A percentile compares a stretch with the other conserved stretches of the same genome.
Conservation (phyloP, 1,140 invertebrate genomes). For the Gerris buenoi region DNA sequence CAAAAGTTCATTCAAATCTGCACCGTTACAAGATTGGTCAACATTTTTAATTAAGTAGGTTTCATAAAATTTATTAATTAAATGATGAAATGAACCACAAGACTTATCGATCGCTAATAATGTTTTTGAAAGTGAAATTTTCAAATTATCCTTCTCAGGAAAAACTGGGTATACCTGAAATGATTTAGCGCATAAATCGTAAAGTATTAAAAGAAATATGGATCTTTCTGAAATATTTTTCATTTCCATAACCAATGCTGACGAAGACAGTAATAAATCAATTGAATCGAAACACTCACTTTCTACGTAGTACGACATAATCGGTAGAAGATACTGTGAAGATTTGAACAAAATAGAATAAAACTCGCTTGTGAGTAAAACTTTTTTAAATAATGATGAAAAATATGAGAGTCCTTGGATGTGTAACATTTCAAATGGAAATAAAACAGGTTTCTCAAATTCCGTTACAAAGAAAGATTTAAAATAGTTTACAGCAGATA, state of each 20-base stretch:
- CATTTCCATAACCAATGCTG: background rate
- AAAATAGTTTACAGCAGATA: background rate
- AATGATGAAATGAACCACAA: background rate
- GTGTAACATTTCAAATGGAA: background rate
- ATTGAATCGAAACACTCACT: background rate
- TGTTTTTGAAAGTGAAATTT: background rate
- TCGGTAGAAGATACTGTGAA: background rate
- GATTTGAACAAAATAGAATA: background rate
- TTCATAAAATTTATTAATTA: background rate
- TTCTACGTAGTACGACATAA: background rate
- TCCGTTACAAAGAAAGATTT: background rate
- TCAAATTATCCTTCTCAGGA: background rate
- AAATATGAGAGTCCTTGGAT: background rate
- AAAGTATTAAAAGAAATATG: background rate
- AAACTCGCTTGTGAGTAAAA: background rate
- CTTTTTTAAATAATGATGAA: background rate
- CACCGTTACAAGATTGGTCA: background rate
- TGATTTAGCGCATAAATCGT: background rate
- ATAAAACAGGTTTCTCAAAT: background rate
- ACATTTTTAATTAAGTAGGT: background rate
- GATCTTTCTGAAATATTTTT: background rate
- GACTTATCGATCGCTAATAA: background rate
- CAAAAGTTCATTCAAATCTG: background rate
- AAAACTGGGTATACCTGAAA: background rate
- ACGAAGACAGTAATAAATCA: background rate